phyloP scores from a whole-genome alignment of 2,888 invertebrate genomes.

The Thumatha senex region DNA sequence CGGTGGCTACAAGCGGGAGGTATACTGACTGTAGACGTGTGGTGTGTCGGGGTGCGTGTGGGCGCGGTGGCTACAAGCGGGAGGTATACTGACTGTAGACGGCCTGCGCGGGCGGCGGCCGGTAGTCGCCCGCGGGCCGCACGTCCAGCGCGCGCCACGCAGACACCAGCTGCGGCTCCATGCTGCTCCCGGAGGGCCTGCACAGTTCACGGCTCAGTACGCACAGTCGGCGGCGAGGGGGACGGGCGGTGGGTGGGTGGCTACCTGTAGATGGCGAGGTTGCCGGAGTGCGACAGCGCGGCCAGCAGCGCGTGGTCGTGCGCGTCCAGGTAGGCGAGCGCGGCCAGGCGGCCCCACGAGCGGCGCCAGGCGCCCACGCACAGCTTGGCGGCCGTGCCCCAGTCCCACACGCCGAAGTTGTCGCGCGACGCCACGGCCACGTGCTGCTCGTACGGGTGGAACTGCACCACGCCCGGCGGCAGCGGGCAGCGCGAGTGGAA shows the following conservation, averaged over 20 bases:
- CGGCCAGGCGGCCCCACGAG: constrained; percentile 86
- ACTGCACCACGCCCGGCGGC: constrained; percentile 90
- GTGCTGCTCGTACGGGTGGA: constrained; percentile 96
- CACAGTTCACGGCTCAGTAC: no score
- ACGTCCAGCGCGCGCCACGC: constrained; percentile 94
- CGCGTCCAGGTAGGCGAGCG: constrained; percentile 93
- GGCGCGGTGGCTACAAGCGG: constrained; percentile 60
- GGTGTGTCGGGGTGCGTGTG: no score
- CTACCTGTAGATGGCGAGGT: constrained; percentile 86
- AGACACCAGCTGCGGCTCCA: constrained; percentile 80
- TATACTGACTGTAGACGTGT: constrained; percentile 66
- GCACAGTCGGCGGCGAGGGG: no score
- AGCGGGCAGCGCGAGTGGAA: constrained; percentile 92
- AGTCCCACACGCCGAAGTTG: constrained; percentile 92
- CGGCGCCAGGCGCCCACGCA: constrained; percentile 84
- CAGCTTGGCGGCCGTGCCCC: constrained; percentile 89
- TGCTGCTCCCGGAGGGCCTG: constrained; percentile 53
- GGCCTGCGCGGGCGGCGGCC: constrained; percentile 73
- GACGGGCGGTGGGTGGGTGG: neutral
- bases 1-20: no score
- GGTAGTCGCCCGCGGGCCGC: constrained; percentile 64
- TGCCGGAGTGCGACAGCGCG: constrained; percentile 91
- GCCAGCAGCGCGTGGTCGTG: constrained; percentile 91
- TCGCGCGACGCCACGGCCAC: constrained; percentile 94
- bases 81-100: constrained; percentile 62